Evolutionary conservation across 2,888 invertebrate species (phyloP), one percentile per base, ranked within the genome.

Genomic region (Argyra leucocephala): DNA sequence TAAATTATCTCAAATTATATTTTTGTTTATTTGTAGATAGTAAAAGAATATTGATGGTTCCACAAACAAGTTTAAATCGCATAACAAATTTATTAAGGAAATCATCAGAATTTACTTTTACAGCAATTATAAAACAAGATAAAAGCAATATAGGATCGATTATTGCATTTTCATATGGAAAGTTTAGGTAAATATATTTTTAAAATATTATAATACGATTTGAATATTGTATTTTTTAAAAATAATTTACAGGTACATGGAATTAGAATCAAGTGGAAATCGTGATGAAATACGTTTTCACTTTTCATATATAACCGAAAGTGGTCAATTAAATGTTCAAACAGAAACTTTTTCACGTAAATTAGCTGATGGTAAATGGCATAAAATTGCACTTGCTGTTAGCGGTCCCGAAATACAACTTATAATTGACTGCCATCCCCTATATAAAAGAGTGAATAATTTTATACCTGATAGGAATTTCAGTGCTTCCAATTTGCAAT

Each of bases 231-330:
- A 63, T 63, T 58, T 60, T 64, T 36, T 63, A 61, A 58, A 62
- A 62, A 62, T 48, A 62, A 69, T 73, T 76, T 78, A 74, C 82
- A 90, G 93, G 84, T 91, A 90, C 83, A 84, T 93, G 83, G 93
- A 94, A 84, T 84, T 94, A 81, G 92, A 93, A 83, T 93, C 92
- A 77, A 91, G 91, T 81, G 93, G 93, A 72, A 86, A 91, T 70
- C 88, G 88, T 75, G 89, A 92, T 80, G 93, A 93, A 81, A 86
- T 92, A 76, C 86, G 92, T 72, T 83, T 92, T 77, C 90, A 91
- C 81, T 92, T 91, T 81, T 86, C 87, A 78, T 70, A 69, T 61
- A 66, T 67, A 61, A 67, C 67, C 64, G 86, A 86, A 73, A 84
- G 84, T 71, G 85, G 85, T 70, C 83, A 84, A 75, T 83, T 84